Percentiles rank a stretch among this genome's conserved stretches.
phyloP scores from a whole-genome alignment of 2,888 invertebrate species.

The Cepaea hortensis region DNA sequence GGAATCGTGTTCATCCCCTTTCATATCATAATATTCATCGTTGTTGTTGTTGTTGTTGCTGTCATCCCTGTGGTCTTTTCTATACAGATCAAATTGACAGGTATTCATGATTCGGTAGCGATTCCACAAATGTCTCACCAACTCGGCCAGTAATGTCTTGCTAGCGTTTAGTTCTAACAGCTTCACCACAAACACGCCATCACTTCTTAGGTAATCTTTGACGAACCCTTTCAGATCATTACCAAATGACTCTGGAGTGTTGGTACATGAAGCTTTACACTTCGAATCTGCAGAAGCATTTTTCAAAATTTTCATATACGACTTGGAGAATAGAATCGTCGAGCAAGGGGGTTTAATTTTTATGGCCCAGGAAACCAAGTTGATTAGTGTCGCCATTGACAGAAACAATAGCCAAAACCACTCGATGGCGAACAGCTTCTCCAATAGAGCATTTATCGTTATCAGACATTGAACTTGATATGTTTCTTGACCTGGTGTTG shows the following conservation, averaged over 20 bases:
- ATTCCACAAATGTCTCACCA: constrained; percentile 22
- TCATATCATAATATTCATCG: no score
- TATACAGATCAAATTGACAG: background rate
- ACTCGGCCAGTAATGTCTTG: background rate
- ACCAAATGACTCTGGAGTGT: no score
- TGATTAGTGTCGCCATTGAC: constrained; percentile 20
- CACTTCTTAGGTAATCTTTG: constrained; percentile 35
- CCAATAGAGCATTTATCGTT: constrained; percentile 42
- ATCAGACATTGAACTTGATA: constrained; percentile 43
- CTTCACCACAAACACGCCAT: constrained; percentile 37
- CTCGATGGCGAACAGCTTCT: constrained; percentile 44
- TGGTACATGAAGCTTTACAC: background rate
- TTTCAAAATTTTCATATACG: constrained; percentile 43
- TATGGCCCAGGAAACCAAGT: constrained; percentile 35
- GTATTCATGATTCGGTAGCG: no score
- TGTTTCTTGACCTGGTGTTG: background rate
- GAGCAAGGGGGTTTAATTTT: constrained; percentile 42
- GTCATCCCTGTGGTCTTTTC: background rate
- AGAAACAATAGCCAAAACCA: constrained; percentile 49
- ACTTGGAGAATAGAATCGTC: constrained; percentile 40
- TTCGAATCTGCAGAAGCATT: background rate
- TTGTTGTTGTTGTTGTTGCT: no score
- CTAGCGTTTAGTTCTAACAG: constrained; percentile 22
- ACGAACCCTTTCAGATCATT: constrained; percentile 21
- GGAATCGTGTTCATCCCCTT: background rate